Evolutionary conservation across 2,113 vertebrate genomes (phyloP).

Genomic region (Burhinus bistriatus): DNA sequence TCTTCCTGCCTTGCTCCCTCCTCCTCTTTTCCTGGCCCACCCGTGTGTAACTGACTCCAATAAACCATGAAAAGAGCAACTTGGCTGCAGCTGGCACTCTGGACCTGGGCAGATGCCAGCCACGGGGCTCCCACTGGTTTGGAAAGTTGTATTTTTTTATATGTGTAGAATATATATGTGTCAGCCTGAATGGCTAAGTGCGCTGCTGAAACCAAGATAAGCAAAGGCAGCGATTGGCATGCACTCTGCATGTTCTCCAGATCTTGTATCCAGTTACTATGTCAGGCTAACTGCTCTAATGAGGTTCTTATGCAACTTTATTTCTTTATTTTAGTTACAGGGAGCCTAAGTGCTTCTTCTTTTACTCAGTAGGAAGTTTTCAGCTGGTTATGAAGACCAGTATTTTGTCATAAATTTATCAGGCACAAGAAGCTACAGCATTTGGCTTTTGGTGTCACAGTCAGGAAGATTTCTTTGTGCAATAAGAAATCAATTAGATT

Average conservation of each 20-base stretch:
- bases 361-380: background rate
- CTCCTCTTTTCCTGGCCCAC: background rate
- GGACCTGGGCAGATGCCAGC: conserved; percentile 1
- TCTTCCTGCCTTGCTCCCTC: background rate
- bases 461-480: background rate
- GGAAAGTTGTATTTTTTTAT: background rate
- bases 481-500: background rate
- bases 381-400: background rate
- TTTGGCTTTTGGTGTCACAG: background rate
- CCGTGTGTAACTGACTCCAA: background rate
- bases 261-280: background rate
- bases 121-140: background rate
- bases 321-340: background rate
- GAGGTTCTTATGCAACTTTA: background rate
- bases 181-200: background rate
- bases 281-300: background rate
- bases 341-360: background rate
- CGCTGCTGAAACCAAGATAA: conserved; percentile 26
- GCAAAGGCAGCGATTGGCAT: background rate
- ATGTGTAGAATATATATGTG: background rate
- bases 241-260: background rate
- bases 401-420: background rate
- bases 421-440: background rate
- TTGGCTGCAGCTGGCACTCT: background rate
- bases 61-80: conserved; percentile 27